phyloP scores from a whole-genome alignment of 2,888 invertebrate genomes.

The Ectropis crepuscularia region DNA sequence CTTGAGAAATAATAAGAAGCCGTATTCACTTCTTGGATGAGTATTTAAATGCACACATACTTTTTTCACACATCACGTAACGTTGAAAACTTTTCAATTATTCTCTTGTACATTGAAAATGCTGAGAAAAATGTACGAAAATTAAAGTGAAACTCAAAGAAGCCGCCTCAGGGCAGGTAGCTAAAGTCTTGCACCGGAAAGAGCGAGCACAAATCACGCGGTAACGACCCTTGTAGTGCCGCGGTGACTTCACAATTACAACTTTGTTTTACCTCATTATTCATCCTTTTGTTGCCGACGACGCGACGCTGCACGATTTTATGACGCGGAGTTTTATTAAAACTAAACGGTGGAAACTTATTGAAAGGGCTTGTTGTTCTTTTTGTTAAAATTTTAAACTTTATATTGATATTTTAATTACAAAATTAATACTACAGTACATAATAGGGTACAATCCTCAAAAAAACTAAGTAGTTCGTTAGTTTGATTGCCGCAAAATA shows the following conservation, averaged over 20 bases:
- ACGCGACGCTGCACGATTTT: slow-evolving; percentile 73
- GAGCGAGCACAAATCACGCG: slow-evolving; percentile 71
- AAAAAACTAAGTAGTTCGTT: no score
- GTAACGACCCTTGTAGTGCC: slow-evolving; percentile 68
- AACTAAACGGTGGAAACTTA: slow-evolving; percentile 61
- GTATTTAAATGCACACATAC: no score
- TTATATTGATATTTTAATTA: background rate
- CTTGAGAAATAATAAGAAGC: no score
- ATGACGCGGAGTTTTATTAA: slow-evolving; percentile 69
- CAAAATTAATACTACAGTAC: background rate
- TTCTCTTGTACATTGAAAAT: no score
- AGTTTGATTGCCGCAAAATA: no score
- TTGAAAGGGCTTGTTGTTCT: slow-evolving; percentile 16
- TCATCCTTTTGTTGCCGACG: slow-evolving; percentile 78
- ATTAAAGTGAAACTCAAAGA: slow-evolving; percentile 35
- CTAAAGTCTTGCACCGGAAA: slow-evolving; percentile 48
- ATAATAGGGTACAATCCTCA: no score
- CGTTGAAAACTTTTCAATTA: no score
- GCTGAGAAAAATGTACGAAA: background rate
- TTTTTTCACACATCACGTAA: background rate
- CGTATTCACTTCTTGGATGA: no score
- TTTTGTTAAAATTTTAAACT: background rate
- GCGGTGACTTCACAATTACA: slow-evolving; percentile 73
- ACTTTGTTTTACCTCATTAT: slow-evolving; percentile 82
- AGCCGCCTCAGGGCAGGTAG: slow-evolving; percentile 32